Percentiles rank a stretch among this genome's conserved stretches.
Evolutionary conservation across 2,797 vertebrate species (phyloP).

Genomic region (Sebastiscus tertius): DNA sequence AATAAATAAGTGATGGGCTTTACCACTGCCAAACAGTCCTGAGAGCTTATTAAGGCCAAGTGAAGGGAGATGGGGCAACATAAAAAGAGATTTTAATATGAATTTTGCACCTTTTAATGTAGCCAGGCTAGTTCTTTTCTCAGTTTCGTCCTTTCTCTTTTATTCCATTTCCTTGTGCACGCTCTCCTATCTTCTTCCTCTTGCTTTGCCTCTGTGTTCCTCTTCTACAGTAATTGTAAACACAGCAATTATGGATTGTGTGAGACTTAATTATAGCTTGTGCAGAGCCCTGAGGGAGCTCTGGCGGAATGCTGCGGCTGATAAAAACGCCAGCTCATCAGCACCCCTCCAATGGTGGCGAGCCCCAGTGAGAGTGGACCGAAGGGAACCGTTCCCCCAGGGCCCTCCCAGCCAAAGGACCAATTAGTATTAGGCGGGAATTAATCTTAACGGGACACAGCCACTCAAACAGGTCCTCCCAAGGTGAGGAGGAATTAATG

Average conservation of each 20-base stretch:
- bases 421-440: conserved; percentile 88
- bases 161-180: conserved; percentile 54
- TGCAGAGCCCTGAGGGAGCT: conserved; percentile 79
- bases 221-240: conserved; percentile 85
- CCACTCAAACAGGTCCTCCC: conserved; percentile 84
- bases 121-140: conserved; percentile 44
- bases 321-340: conserved; percentile 86
- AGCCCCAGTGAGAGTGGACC: conserved; percentile 81
- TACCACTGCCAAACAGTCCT: conserved; percentile 83
- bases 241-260: conserved; percentile 90
- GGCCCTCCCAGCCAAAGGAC: conserved; percentile 81
- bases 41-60: conserved; percentile 85
- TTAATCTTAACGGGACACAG: conserved; percentile 86
- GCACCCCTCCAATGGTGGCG: conserved; percentile 77
- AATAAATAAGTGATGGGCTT: conserved; percentile 89
- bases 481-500: conserved; percentile 86
- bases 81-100: conserved; percentile 78
- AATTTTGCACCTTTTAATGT: conserved; percentile 83
- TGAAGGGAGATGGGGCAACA: conserved; percentile 61
- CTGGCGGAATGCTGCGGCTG: conserved; percentile 83
- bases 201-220: conserved; percentile 72
- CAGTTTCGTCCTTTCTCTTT: conserved; percentile 48
- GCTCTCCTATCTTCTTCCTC: conserved; percentile 51
- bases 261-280: conserved; percentile 88
- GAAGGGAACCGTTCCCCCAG: conserved; percentile 79